Conservation (phyloP, 2,888 invertebrate genomes). For the Megamerina dolium region DNA sequence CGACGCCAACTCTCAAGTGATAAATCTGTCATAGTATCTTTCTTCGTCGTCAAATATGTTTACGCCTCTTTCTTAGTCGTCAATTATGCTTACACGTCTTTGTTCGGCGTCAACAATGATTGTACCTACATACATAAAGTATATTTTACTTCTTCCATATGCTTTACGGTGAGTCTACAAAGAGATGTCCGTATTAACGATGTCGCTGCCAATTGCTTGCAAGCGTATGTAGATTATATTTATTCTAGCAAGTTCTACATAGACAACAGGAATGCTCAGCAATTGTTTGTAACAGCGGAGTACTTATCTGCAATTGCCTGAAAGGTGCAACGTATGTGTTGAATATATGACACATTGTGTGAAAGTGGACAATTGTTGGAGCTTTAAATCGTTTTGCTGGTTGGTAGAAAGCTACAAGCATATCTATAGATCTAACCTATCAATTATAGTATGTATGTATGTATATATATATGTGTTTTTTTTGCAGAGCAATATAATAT, state of each 20-base stretch:
- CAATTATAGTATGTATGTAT: no score
- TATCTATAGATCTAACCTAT: no score
- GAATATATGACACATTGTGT: conserved; percentile 23
- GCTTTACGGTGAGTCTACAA: conserved; percentile 29
- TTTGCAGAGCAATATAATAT: conserved; percentile 29
- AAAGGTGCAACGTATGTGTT: conserved; percentile 28
- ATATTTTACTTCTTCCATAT: no score
- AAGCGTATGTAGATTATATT: conserved; percentile 28
- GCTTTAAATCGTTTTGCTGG: conserved; percentile 30
- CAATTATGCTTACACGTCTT: no score
- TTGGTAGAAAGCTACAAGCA: no score
- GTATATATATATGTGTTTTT: not conserved
- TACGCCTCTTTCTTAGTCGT: no score
- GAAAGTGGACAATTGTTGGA: conserved; percentile 29
- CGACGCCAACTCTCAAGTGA: no score
- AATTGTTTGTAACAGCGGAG: conserved; percentile 26
- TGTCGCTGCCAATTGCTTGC: conserved; percentile 24
- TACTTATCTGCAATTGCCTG: conserved; percentile 30
- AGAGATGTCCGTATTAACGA: conserved; percentile 27
- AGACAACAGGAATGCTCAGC: conserved; percentile 25
- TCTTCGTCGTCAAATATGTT: no score
- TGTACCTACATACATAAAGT: no score
- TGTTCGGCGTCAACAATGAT: no score
- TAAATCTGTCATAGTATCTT: no score
- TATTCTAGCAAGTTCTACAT: conserved; percentile 30